These are phyloP conservation scores for Platyrinchus mystaceus DNA, from an alignment of 2,797 vertebrate genomes.

Conservation along the genomic window DNA sequence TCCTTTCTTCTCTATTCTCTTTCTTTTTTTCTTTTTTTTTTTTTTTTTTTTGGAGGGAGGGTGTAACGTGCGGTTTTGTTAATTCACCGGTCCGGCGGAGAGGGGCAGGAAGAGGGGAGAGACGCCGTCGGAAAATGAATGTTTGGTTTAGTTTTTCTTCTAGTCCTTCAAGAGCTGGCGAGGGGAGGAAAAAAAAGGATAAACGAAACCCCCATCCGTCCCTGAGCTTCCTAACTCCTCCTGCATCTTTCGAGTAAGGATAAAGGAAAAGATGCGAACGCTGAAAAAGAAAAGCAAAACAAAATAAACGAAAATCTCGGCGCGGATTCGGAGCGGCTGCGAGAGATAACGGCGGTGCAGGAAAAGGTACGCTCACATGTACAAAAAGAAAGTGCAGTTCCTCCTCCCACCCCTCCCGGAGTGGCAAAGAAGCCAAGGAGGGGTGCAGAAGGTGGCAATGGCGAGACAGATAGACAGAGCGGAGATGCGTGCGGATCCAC, in stretches of 20 bases:
- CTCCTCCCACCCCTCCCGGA: conserved; percentile 46
- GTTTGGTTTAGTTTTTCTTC: conserved; percentile 25
- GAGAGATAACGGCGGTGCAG: conserved; percentile 24
- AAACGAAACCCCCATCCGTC: conserved; percentile 17
- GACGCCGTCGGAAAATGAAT: conserved; percentile 6
- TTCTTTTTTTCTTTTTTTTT: neutral
- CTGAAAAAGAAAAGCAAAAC: neutral
- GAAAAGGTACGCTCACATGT: conserved; percentile 38
- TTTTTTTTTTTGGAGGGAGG: neutral
- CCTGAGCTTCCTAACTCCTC: conserved; percentile 59
- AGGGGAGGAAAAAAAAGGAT: neutral
- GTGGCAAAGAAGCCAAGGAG: conserved; percentile 51
- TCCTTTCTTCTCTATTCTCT: conserved; percentile 65
- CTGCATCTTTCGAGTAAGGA: conserved; percentile 71
- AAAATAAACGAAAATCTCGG: conserved; percentile 50
- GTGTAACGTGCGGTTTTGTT: neutral
- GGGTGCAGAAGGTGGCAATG: conserved; percentile 38
- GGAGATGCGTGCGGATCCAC: conserved; percentile 51
- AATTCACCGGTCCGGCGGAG: neutral
- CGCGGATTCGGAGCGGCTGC: conserved; percentile 51
- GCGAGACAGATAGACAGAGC: conserved; percentile 4
- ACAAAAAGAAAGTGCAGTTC: conserved; percentile 59
- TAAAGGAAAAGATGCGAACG: neutral
- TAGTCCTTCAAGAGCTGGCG: conserved; percentile 53
- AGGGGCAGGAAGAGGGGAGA: neutral